Base-by-base conservation (phyloP, 2,888 invertebrate species). In the Gonocerus acuteangulatus region DNA sequence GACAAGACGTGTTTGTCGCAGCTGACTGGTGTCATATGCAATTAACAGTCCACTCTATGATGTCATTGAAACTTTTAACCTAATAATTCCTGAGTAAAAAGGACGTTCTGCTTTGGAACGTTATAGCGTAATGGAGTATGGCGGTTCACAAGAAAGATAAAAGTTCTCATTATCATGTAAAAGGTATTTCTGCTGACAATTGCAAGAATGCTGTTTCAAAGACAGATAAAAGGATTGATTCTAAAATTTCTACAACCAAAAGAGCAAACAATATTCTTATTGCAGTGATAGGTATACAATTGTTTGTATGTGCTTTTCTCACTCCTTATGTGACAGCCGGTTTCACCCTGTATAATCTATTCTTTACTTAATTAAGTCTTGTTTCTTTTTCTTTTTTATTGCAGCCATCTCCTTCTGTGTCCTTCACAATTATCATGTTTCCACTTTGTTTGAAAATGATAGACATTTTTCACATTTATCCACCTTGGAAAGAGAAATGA, bases 391-490 rank as follows among this genome's bases (percentile, higher is more conserved):
- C n/a, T n/a, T 48, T 56, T 47, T 60, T 49, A 49, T 64, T 64
- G 49, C 61, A 67, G 68, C 66, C 47, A 60, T 45, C 49, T 57
- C 51, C 2, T 66, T 66, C 32, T 84, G 82, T 44, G 76, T 78
- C 65, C 69, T 82, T 9, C 84, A 86, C 71, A 79, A 80, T 68
- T 79, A 79, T 70, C 87, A 89, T 75, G 83, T 88, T 0, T 78
- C 82, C 0, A 75, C 76, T 2, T 77, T 93, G 67, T 92, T 89
- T 73, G 93, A 93, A 76, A 87, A 86, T 72, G 86, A 88, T 72
- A 79, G 85, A 6, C 87, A 89, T 74, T 92, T 93, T 76, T 86
- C 87, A 0, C 86, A 89, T 71, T 76, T 93, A 51, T 88, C 90
- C 0, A 85, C 85, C 47, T 73, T 89, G 71, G 92, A 94, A 71